Evolutionary conservation across 2,113 vertebrate species (phyloP).

Genomic region (Rhinogobius similis): DNA sequence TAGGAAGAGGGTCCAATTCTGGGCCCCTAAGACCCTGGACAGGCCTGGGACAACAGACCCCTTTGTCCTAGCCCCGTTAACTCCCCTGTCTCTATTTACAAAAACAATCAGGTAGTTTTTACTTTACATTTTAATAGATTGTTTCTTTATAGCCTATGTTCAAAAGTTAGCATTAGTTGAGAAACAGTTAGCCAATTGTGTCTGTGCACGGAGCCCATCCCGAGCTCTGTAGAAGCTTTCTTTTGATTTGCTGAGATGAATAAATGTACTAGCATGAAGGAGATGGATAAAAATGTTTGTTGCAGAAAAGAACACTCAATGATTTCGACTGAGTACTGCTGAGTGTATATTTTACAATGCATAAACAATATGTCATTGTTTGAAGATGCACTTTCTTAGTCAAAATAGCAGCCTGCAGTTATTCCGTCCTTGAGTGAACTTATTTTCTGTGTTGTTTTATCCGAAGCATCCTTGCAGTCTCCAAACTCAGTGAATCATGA

Average conservation of each 20-base stretch:
- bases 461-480: constrained; percentile 19
- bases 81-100: too few relatives aligned
- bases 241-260: not conserved
- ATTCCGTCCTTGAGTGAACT: constrained; percentile 19
- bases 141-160: too few relatives aligned
- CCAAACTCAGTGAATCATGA: constrained; percentile 31
- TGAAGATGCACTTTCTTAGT: constrained; percentile 34
- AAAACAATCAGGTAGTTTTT: too few relatives aligned
- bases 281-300: not conserved
- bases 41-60: too few relatives aligned
- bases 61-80: too few relatives aligned
- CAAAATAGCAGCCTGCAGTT: constrained; percentile 9
- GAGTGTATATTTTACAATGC: not conserved
- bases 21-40: too few relatives aligned
- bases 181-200: too few relatives aligned
- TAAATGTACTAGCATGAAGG: not conserved
- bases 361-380: constrained; percentile 21
- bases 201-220: too few relatives aligned
- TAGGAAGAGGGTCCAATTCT: too few relatives aligned
- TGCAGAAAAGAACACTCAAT: not conserved
- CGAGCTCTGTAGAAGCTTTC: too few relatives aligned
- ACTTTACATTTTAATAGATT: too few relatives aligned
- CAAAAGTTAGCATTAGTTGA: too few relatives aligned
- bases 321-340: constrained; percentile 14
- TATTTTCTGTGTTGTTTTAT: constrained; percentile 36